Evolutionary conservation across 2,888 invertebrate species (phyloP).

Genomic region (Ceramica pisi): DNA sequence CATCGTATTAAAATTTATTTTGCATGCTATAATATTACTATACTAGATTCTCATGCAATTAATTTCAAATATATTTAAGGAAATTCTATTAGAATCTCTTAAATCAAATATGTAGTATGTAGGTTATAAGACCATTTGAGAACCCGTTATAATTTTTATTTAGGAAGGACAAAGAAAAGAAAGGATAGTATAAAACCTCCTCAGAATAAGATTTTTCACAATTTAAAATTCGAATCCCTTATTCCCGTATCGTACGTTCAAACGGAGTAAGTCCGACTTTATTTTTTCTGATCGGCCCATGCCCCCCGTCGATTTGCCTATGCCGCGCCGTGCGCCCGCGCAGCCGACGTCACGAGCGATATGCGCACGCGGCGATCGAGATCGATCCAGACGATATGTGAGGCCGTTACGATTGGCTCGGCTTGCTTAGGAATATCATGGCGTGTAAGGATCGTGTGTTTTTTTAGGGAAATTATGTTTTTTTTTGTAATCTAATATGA

Average conservation of each 20-base stretch:
- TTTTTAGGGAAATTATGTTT: background rate
- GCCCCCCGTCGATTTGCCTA: conserved; percentile 82
- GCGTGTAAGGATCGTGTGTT: background rate
- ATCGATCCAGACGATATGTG: conserved; percentile 61
- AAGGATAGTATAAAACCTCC: no score
- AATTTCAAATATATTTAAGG: no score
- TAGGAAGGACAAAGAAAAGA: no score
- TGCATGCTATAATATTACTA: no score
- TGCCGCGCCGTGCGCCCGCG: conserved; percentile 71
- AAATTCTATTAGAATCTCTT: no score
- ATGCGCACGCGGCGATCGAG: conserved; percentile 60
- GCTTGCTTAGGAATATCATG: conserved; percentile 9
- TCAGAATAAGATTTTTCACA: background rate
- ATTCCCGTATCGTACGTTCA: conserved; percentile 63
- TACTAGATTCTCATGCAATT: no score
- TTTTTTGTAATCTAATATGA: background rate
- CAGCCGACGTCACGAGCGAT: conserved; percentile 68
- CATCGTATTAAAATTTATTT: no score
- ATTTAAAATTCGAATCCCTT: background rate
- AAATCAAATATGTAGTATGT: no score
- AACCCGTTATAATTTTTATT: no score
- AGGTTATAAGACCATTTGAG: no score
- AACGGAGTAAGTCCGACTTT: conserved; percentile 65
- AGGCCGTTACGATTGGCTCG: conserved; percentile 36
- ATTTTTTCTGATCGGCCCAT: conserved; percentile 68